Conservation (phyloP, 2,888 invertebrate genomes). For the Criorhina ranunculi region DNA sequence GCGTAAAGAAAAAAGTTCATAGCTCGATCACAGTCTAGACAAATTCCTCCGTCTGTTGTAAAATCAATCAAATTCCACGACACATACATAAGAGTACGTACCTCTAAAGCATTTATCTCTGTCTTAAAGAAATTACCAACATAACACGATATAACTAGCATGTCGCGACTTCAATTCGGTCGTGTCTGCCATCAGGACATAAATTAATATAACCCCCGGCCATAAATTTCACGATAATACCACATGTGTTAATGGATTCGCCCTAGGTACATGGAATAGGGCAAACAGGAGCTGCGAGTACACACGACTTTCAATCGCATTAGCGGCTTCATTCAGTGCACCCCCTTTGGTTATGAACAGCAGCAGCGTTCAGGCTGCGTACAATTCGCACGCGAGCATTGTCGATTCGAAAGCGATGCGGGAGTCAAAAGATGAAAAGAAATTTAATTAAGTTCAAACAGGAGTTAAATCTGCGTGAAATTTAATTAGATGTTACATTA, state of each 20-base stretch:
- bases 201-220: constrained; percentile 43
- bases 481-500: constrained; percentile 62
- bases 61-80: constrained; percentile 14
- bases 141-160: constrained; percentile 29
- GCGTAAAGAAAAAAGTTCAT: no score
- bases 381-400: constrained; percentile 12
- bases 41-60: not conserved
- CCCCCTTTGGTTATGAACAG: not conserved
- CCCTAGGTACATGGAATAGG: constrained; percentile 27
- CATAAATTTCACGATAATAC: constrained; percentile 45
- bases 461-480: constrained; percentile 49
- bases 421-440: constrained; percentile 57
- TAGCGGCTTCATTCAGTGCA: constrained; percentile 15
- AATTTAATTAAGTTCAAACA: constrained; percentile 50
- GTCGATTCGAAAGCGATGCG: constrained; percentile 50
- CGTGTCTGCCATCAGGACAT: constrained; percentile 46
- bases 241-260: constrained; percentile 56
- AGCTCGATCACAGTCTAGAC: no score
- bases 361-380: constrained; percentile 15
- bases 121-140: constrained; percentile 33
- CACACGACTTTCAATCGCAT: constrained; percentile 6
- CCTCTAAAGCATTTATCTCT: constrained; percentile 16
- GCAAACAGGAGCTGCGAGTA: constrained; percentile 11
- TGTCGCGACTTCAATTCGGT: constrained; percentile 20
- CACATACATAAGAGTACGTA: not conserved